phyloP scores from a whole-genome alignment of 2,113 vertebrate genomes.

The Hydrolagus affinis region DNA sequence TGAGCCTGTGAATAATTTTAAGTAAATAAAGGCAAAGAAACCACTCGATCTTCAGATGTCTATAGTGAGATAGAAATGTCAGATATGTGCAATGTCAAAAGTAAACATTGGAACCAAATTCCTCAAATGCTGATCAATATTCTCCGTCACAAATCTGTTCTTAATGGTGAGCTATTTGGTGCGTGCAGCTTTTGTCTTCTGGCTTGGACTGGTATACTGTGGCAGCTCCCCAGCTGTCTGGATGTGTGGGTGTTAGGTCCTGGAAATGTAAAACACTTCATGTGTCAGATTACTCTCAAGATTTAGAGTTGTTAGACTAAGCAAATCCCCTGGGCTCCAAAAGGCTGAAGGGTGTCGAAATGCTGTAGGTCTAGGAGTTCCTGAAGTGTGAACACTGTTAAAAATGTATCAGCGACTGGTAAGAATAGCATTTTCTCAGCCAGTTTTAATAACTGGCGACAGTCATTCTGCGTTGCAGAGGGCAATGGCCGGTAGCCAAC shows the following conservation, averaged over 20 bases:
- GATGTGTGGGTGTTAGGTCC: slow-evolving; percentile 20
- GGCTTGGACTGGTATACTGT: neutral
- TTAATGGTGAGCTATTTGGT: slow-evolving; percentile 23
- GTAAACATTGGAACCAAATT: slow-evolving; percentile 23
- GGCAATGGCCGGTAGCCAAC: neutral
- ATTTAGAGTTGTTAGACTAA: slow-evolving; percentile 9
- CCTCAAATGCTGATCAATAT: slow-evolving; percentile 13
- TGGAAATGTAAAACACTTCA: slow-evolving; percentile 31
- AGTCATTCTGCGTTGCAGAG: neutral
- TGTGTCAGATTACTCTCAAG: slow-evolving; percentile 10
- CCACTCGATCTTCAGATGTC: neutral
- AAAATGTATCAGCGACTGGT: slow-evolving; percentile 19
- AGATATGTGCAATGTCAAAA: neutral
- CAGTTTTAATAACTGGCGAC: slow-evolving; percentile 20
- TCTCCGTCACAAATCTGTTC: neutral
- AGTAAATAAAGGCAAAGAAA: neutral
- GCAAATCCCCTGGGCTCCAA: neutral
- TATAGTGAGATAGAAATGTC: neutral
- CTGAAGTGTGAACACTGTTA: slow-evolving; percentile 16
- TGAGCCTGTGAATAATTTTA: too few relatives aligned
- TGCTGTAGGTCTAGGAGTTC: neutral
- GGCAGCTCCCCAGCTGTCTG: slow-evolving; percentile 28
- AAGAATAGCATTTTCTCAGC: slow-evolving; percentile 20
- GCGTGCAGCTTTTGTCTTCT: neutral
- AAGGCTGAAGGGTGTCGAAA: slow-evolving; percentile 10